A percentile compares a stretch with the other conserved stretches of the same genome.
phyloP scores from a whole-genome alignment of 2,888 invertebrate genomes.

The Allophyes oxyacanthae region DNA sequence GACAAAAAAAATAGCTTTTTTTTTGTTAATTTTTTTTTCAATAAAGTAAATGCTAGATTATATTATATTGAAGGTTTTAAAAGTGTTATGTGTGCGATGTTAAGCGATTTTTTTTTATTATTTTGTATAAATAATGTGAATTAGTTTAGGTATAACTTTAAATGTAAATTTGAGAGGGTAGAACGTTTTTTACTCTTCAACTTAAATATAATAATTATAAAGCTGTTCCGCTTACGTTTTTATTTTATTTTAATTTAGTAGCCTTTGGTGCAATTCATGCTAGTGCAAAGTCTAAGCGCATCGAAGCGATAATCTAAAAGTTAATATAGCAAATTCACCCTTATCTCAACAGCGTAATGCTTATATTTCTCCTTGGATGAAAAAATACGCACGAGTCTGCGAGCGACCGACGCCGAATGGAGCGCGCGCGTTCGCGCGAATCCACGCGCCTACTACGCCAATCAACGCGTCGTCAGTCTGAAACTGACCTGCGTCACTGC shows the following conservation, averaged over 20 bases:
- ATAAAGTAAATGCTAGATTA: slow-evolving; percentile 54
- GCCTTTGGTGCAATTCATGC: slow-evolving; percentile 7
- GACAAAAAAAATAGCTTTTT: slow-evolving; percentile 22
- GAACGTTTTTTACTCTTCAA: slow-evolving; percentile 50
- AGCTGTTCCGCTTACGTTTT: slow-evolving; percentile 25
- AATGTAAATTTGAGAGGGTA: slow-evolving; percentile 50
- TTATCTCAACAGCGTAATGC: too few species aligned
- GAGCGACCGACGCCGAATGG: too few species aligned
- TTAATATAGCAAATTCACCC: too few species aligned
- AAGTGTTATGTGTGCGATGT: slow-evolving; percentile 52
- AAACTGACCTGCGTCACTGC: too few species aligned
- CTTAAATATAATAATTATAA: slow-evolving; percentile 17
- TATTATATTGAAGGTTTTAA: slow-evolving; percentile 34
- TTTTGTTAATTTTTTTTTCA: slow-evolving; percentile 35
- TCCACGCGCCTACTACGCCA: too few species aligned
- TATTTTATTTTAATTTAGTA: slow-evolving; percentile 12
- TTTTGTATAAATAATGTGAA: slow-evolving; percentile 56
- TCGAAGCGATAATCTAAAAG: too few species aligned
- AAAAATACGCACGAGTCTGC: too few species aligned
- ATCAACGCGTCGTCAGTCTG: too few species aligned
- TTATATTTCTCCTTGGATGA: too few species aligned
- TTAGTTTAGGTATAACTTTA: slow-evolving; percentile 48
- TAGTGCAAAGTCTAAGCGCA: too few species aligned
- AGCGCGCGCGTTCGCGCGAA: too few species aligned
- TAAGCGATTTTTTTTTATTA: slow-evolving; percentile 47